Base-by-base conservation (phyloP, 2,797 vertebrate species). In the Eleutherodactylus coqui region DNA sequence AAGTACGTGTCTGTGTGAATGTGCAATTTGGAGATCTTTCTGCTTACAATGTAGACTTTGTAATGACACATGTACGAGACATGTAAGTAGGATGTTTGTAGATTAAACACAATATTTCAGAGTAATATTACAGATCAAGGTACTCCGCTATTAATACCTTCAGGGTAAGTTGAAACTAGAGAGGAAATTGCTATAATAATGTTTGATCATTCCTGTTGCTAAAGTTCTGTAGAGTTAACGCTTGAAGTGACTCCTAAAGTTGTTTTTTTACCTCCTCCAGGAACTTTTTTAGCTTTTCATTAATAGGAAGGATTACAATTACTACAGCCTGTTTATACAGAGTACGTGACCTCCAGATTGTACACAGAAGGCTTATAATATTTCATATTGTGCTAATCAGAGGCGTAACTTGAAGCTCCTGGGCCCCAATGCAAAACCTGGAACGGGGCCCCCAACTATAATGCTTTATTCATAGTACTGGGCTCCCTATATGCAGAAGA, bases 141-240 rank as follows among this genome's bases (percentile, higher is more conserved):
- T 55, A 84, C 75, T 80, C 34, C 32, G 67, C 55, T 75, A 84
- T 49, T 43, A 80, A 79, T 80, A 79, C 82, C 76, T 78, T 55
- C 38, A 75, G 86, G 75, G 86, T 67, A 87, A 84, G 69, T 29
- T 80, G 75, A 79, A 79, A 80, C 76, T 51, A 80, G 64, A 80
- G 76, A 84, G 86, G 86, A 87, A 87, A 87, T 87, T 79, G 75
- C 82, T 80, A 55, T 84, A 84, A 80, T 84, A 80, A 24, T 29
- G 45, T 67, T 83, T 79, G 51, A 78, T 79, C 77, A 55, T 82
- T 83, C 62, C 49, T 84, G 79, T 84, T 73, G 43, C 32, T 58
- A 10, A 51, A 32, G 43, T 51, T 75, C 21, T 64, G 62, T 83
- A 45, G 38, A 51, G 41, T 60, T 75, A 55, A 43, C 21, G 70